Percentiles rank a stretch among this genome's conserved stretches.
These are phyloP conservation scores for Sinocyclocheilus grahami DNA, from an alignment of 2,113 vertebrate species.

Conservation along the genomic window DNA sequence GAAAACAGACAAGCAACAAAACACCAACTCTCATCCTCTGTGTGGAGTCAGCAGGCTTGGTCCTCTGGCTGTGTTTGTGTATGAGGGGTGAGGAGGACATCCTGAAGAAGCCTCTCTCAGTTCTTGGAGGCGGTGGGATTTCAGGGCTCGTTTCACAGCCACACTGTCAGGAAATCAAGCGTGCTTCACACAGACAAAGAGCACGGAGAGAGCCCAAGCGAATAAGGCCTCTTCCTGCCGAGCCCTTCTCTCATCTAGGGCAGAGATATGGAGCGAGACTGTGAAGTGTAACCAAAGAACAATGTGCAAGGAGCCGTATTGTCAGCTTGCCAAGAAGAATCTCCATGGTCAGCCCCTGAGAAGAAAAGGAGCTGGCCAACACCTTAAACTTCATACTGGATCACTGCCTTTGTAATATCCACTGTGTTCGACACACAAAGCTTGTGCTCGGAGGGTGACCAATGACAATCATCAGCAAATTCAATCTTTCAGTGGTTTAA, in stretches of 20 bases:
- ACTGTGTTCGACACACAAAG: conserved; percentile 44
- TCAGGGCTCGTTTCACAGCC: conserved; percentile 65
- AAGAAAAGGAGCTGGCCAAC: conserved; percentile 52
- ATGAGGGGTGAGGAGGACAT: conserved; percentile 35
- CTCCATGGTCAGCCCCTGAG: conserved; percentile 62
- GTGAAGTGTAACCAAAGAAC: conserved; percentile 65
- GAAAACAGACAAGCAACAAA: conserved; percentile 52
- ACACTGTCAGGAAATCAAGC: conserved; percentile 61
- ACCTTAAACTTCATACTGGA: conserved; percentile 50
- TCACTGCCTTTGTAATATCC: conserved; percentile 59
- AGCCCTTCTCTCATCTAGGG: conserved; percentile 42
- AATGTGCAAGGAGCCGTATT: conserved; percentile 66
- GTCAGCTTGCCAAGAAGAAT: conserved; percentile 55
- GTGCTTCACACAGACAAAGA: conserved; percentile 62
- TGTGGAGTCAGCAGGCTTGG: conserved; percentile 23
- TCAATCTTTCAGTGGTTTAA: not conserved
- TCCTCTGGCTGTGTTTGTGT: conserved; percentile 45
- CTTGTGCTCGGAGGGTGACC: not conserved
- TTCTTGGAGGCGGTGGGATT: conserved; percentile 58
- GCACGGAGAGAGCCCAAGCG: conserved; percentile 40
- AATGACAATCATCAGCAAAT: not conserved
- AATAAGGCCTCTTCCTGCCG: conserved; percentile 58
- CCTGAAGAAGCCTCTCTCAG: conserved; percentile 47
- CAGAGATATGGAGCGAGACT: conserved; percentile 62
- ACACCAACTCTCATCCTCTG: conserved; percentile 39